These are phyloP conservation scores for Tipula vernalis DNA, from an alignment of 2,888 invertebrate species.

Conservation along the genomic window DNA sequence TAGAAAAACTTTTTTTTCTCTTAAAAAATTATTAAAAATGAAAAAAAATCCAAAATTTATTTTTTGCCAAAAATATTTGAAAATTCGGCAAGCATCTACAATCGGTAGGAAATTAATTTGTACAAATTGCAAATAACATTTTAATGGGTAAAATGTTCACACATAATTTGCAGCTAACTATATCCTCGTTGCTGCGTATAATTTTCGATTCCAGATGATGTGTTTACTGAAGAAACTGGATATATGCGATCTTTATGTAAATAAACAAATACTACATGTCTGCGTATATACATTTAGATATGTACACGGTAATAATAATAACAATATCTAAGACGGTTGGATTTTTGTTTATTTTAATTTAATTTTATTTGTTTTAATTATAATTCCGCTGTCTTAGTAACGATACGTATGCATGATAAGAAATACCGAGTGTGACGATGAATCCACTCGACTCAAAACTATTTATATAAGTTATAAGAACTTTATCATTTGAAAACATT, in stretches of 20 bases:
- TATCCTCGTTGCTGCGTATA: not conserved
- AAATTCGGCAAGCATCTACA: too few species aligned
- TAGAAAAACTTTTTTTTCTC: too few species aligned
- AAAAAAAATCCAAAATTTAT: too few species aligned
- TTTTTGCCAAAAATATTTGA: too few species aligned
- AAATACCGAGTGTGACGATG: not conserved
- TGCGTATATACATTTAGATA: not conserved
- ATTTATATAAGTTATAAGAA: not conserved
- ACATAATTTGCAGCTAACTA: not conserved
- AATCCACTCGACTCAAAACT: not conserved
- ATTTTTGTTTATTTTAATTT: not conserved
- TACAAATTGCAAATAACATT: too few species aligned
- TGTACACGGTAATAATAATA: not conserved
- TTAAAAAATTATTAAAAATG: too few species aligned
- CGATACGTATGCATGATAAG: not conserved
- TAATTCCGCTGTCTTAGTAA: not conserved
- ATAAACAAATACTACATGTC: not conserved
- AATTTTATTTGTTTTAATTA: conserved; percentile 9
- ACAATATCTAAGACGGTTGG: not conserved
- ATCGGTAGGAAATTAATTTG: too few species aligned
- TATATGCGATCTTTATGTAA: not conserved
- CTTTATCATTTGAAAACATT: not conserved
- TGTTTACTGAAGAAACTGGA: not conserved
- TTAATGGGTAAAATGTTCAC: not conserved
- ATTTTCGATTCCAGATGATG: too few species aligned